Conservation (phyloP, 2,113 vertebrate species). For the Psittacus erithacus region DNA sequence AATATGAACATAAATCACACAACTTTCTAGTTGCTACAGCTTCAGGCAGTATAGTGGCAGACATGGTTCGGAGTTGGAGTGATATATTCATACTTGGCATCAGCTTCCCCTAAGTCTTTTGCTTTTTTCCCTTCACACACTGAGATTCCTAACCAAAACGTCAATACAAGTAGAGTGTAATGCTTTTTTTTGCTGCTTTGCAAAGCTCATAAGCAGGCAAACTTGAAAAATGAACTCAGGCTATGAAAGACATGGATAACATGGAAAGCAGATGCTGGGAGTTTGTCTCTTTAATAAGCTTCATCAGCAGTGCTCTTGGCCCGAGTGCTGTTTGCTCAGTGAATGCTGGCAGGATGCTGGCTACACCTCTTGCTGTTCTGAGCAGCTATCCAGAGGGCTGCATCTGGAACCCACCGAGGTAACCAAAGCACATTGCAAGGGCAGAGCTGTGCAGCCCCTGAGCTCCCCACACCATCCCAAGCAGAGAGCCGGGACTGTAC, state of each 20-base stretch:
- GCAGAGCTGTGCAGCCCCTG: neutral
- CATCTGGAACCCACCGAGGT: fast-evolving
- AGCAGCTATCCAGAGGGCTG: neutral
- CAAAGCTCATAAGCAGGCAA: neutral
- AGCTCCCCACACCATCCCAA: fast-evolving
- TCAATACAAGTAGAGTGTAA: neutral
- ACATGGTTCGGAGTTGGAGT: neutral
- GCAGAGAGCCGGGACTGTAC: fast-evolving
- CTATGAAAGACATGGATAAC: neutral
- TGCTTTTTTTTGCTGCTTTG: neutral
- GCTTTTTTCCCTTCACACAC: neutral
- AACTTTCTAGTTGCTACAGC: neutral
- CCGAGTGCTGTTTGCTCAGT: neutral
- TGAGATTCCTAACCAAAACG: neutral
- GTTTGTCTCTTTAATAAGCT: neutral
- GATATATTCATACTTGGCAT: neutral
- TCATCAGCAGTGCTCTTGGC: neutral
- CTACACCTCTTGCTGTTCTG: neutral
- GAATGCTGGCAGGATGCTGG: neutral
- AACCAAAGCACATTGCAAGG: neutral
- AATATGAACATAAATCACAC: neutral
- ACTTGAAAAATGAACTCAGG: neutral
- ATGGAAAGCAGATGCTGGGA: neutral
- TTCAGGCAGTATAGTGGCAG: neutral
- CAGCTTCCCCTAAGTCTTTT: neutral